These are phyloP conservation scores for Drosophila equinoxialis DNA, from an alignment of 1,140 invertebrate genomes.

Conservation along the genomic window DNA sequence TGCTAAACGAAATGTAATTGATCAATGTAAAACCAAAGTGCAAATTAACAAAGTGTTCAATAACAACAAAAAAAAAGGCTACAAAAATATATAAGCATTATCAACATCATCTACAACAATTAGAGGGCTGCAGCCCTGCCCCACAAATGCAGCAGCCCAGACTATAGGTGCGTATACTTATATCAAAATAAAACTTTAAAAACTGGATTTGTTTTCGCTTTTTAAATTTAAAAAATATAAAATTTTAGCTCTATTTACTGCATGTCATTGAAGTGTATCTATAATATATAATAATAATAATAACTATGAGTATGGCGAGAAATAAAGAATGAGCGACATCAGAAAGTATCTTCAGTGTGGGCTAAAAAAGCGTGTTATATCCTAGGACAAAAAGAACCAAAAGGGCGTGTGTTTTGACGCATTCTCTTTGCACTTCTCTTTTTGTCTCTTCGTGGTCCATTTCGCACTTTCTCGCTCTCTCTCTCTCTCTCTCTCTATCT, in stretches of 20 bases:
- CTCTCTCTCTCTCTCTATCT: no score
- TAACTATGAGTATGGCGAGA: constrained; percentile 9
- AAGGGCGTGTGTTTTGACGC: constrained; percentile 69
- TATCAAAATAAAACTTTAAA: not conserved
- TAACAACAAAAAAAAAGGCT: constrained; percentile 26
- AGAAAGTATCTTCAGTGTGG: constrained; percentile 18
- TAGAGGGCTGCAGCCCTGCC: constrained; percentile 27
- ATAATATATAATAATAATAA: constrained; percentile 42
- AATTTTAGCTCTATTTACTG: no score
- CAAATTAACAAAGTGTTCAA: constrained; percentile 61
- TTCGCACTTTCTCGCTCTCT: constrained; percentile 6
- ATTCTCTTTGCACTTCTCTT: constrained; percentile 24
- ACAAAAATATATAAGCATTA: not conserved
- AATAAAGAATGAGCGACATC: constrained; percentile 15
- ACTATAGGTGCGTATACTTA: constrained; percentile 31
- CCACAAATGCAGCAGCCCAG: constrained; percentile 53
- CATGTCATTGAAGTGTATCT: no score
- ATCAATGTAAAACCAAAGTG: constrained; percentile 42
- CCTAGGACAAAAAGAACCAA: constrained; percentile 50
- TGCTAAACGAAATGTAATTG: constrained; percentile 36
- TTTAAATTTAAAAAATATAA: no score
- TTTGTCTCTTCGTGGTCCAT: constrained; percentile 35
- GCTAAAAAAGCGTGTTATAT: constrained; percentile 7
- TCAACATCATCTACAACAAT: constrained; percentile 31
- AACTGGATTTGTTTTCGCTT: no score